Evolutionary conservation across 2,888 invertebrate genomes (phyloP).

Genomic region (Dryobotodes eremita): DNA sequence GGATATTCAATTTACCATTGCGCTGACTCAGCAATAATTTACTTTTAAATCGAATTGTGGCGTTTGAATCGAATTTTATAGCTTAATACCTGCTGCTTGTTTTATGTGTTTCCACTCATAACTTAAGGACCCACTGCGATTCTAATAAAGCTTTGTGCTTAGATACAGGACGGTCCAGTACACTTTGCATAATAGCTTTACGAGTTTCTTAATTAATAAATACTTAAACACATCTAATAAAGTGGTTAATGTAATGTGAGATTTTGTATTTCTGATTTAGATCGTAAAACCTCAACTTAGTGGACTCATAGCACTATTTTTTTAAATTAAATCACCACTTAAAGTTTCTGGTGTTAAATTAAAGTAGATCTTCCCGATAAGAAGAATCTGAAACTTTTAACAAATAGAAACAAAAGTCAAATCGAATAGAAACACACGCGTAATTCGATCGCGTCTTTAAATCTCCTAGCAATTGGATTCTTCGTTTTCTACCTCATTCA

Average conservation of each 20-base stretch:
- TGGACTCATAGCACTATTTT: conserved; percentile 20
- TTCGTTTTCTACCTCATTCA: conserved; percentile 48
- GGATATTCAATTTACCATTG: conserved; percentile 86
- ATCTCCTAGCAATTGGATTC: conserved; percentile 56
- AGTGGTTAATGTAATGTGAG: conserved; percentile 30
- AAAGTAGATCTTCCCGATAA: conserved; percentile 54
- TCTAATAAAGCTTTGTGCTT: conserved; percentile 48
- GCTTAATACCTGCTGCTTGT: conserved; percentile 74
- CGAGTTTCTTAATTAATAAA: conserved; percentile 13
- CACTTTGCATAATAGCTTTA: conserved; percentile 7
- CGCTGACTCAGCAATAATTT: conserved; percentile 85
- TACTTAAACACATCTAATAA: conserved; percentile 25
- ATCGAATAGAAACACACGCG: conserved; percentile 59
- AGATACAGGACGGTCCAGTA: conserved; percentile 29
- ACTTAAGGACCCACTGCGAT: conserved; percentile 59
- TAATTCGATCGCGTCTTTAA: conserved; percentile 61
- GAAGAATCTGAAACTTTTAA: conserved; percentile 59
- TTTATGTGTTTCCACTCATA: conserved; percentile 69
- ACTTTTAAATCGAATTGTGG: conserved; percentile 82
- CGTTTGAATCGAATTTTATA: conserved; percentile 76
- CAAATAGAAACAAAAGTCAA: conserved; percentile 58
- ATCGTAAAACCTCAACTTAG: conserved; percentile 30
- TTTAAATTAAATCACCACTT: conserved; percentile 56
- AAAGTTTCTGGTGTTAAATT: conserved; percentile 57
- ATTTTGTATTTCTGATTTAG: conserved; percentile 28